phyloP scores from a whole-genome alignment of 2,888 invertebrate genomes.

The Amiota communis region DNA sequence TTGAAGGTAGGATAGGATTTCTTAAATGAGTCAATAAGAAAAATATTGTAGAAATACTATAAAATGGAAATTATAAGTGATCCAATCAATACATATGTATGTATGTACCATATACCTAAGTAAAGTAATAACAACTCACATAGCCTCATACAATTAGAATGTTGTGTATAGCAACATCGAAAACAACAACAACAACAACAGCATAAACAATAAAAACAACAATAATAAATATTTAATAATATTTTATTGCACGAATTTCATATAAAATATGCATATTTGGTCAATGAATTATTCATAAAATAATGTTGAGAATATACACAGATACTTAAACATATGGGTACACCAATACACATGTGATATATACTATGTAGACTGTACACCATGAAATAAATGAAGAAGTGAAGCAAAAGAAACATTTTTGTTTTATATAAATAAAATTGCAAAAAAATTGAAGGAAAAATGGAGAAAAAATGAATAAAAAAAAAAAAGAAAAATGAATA shows the following conservation, averaged over 20 bases:
- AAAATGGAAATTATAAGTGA: too few species aligned
- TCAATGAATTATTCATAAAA: slow-evolving; percentile 72
- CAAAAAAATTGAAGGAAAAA: not conserved
- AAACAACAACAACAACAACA: slow-evolving; percentile 51
- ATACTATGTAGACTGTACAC: not conserved
- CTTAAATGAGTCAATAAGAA: too few species aligned
- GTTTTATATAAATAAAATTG: not conserved
- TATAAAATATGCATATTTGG: slow-evolving; percentile 72
- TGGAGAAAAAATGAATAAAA: not conserved
- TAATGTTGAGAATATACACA: slow-evolving; percentile 66
- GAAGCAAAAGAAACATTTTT: too few species aligned
- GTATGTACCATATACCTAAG: too few species aligned
- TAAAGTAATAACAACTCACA: too few species aligned
- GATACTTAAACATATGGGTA: slow-evolving; percentile 46
- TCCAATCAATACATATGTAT: too few species aligned
- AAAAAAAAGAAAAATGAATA: not conserved
- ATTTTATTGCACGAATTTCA: slow-evolving; percentile 72
- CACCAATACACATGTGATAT: not conserved
- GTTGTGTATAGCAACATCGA: too few species aligned
- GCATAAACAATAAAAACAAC: slow-evolving; percentile 55
- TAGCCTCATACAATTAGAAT: too few species aligned
- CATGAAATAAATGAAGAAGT: not conserved
- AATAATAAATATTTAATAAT: slow-evolving; percentile 70
- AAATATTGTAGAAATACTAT: too few species aligned
- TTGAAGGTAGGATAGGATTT: too few species aligned